Evolutionary conservation across 2,113 vertebrate species (phyloP), one percentile per base, ranked within the genome.

Genomic region (Plecotus auritus): DNA sequence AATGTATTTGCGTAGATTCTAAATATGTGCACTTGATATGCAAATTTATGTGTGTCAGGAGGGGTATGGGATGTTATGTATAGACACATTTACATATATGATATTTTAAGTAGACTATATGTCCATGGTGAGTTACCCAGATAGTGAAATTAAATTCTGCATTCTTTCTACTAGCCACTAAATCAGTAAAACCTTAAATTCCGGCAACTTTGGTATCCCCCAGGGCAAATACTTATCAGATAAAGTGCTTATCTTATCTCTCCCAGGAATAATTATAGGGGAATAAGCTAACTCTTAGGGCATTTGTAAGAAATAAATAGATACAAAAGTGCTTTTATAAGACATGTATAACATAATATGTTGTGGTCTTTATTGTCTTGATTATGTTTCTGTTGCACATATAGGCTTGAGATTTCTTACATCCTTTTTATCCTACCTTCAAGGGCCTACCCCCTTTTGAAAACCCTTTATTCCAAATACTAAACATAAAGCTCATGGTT

Each of bases 141-240:
- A 91, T 5, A 82, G 22, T 61, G n/a, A 93, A 88, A 74, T 95
- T 77, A 69, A 92, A 67, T 70, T 93, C 45, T 85, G 1, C 77
- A 1, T 94, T 88, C 12, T 59, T 94, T 90, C 2, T 77, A 37
- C 37, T 94, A 40, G 14, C 22, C 26, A n/a, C 23, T 73, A 2
- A n/a, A 37, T 54, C 17, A 72, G 28, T 40, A 56, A 37, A 49
- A 66, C 8, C 35, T 13, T 74, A 77, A 84, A 87, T 59, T 90
- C 67, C 17, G 80, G 26, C 5, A 92, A 40, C 5, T 80, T 82
- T 45, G 85, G 32, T 20, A 66, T 69, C 23, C 20, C 45, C n/a
- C 10, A 76, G 23, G 22, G 26, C 22, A 93, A 83, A 83, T 54
- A 78, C 11, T 11, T 72, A 22, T 51, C 40, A 35, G 7, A 40